phyloP scores from a whole-genome alignment of 2,888 invertebrate genomes.

The Tetramorium bicarinatum region DNA sequence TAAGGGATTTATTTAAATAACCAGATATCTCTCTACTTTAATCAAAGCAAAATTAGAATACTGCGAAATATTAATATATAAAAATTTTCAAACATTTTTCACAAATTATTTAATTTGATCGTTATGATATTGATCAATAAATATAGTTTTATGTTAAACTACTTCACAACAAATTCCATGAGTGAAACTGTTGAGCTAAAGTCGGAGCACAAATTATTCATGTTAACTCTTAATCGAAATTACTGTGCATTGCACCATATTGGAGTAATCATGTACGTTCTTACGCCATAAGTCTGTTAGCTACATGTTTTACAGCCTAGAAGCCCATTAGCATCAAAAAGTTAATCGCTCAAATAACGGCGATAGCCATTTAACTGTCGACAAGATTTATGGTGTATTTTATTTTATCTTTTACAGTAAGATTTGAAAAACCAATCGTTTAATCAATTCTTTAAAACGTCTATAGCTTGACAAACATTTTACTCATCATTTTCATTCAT shows the following conservation, averaged over 20 bases:
- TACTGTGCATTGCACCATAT: slow-evolving; percentile 15
- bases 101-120: background rate
- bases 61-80: background rate
- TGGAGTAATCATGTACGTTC: slow-evolving; percentile 26
- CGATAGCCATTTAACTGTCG: slow-evolving; percentile 3
- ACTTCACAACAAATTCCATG: background rate
- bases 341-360: slow-evolving; percentile 20
- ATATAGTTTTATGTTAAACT: background rate
- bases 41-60: background rate
- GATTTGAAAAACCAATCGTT: background rate
- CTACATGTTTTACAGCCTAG: slow-evolving; percentile 35
- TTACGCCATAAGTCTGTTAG: slow-evolving; percentile 12
- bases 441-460: background rate
- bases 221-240: slow-evolving; percentile 21
- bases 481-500: no score
- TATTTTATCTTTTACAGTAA: background rate
- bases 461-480: background rate
- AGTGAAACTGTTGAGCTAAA: background rate
- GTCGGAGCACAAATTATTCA: slow-evolving; percentile 24
- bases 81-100: background rate
- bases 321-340: slow-evolving; percentile 22
- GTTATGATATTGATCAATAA: background rate
- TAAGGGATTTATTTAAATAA: slow-evolving; percentile 8
- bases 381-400: background rate
- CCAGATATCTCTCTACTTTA: background rate